phyloP scores from a whole-genome alignment of 2,888 invertebrate species.

The Schrankia costaestrigalis region DNA sequence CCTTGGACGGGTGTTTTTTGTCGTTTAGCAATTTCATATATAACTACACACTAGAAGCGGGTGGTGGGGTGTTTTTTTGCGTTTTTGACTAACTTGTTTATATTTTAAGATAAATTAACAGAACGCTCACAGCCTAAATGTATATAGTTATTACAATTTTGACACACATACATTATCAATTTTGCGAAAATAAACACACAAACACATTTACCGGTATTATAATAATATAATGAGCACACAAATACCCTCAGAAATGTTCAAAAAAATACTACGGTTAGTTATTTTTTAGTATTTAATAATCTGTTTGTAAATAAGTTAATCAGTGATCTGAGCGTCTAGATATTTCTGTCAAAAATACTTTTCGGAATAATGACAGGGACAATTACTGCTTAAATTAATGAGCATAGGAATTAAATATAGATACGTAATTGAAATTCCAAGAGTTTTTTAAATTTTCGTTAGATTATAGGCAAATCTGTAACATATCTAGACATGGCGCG shows the following conservation, averaged over 20 bases:
- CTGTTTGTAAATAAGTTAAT: too few relatives aligned
- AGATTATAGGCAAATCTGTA: too few relatives aligned
- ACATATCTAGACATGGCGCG: too few relatives aligned
- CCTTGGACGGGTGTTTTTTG: conserved; percentile 60
- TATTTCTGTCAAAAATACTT: too few relatives aligned
- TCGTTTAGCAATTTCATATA: conserved; percentile 34
- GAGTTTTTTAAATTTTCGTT: too few relatives aligned
- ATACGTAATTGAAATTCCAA: too few relatives aligned
- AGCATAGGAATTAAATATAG: too few relatives aligned
- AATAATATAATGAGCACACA: too few relatives aligned
- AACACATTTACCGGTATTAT: conserved; percentile 23
- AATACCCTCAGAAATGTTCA: conserved; percentile 30
- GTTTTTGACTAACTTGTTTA: conserved; percentile 36
- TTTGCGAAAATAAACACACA: conserved; percentile 27
- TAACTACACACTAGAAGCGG: conserved; percentile 40
- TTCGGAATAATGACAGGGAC: conserved; percentile 13
- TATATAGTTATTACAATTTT: conserved; percentile 57
- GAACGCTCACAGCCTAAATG: conserved; percentile 72
- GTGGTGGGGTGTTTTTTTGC: conserved; percentile 25
- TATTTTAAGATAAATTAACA: conserved; percentile 49
- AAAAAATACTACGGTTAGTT: too few relatives aligned
- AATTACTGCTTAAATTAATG: conserved; percentile 17
- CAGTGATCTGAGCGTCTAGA: too few relatives aligned
- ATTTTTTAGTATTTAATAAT: too few relatives aligned
- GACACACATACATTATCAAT: conserved; percentile 41